Base-by-base conservation (phyloP, 2,113 vertebrate genomes). In the Vidua macroura region DNA sequence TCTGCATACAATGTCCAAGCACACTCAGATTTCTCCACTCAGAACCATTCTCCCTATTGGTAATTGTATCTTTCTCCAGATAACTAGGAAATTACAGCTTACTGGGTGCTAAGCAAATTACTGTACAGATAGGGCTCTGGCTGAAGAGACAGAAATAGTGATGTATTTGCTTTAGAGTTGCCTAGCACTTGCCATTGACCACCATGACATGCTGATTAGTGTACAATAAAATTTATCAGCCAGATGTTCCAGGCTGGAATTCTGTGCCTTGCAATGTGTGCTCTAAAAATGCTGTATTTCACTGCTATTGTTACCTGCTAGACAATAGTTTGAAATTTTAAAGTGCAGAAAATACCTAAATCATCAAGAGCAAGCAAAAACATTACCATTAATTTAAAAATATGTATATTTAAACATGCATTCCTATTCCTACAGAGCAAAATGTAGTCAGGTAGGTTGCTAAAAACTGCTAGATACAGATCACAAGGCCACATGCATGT, bases 51-150 rank as follows among this genome's bases (percentile, higher is more conserved):
- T 82, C 33, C 39, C 43, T 77, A 15, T 44, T 77, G 49, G 33
- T 59, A 94, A 94, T 33, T 55, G 20, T 27, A 70, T 63, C 75
- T 67, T 86, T 60, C 63, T 83, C 51, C 55, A 85, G 67, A 80
- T 55, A 58, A 91, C 37, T 62, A 23, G 33, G 82, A 96, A 95
- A 94, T 93, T 80, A 55, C 43, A 86, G 13, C 13, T 86, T 83
- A 70, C 33, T 4, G 31, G 9, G 55, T 43, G 23, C 77, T 70
- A 94, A 79, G 59, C 33, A 96, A 86, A 91, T 91, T 91, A 62
- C 39, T 73, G 7, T 59, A 44, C 27, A 83, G 85, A 76, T 23
- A 90, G 55, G 27, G 15, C 27, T 74, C 35, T 77, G 41, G 31
- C 27, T 62, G 78, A 72, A 67, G 35, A 81, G 59, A 89, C 44